Evolutionary conservation across 2,888 invertebrate genomes (phyloP), one percentile per base, ranked within the genome.

Genomic region (Rotaria sp.): DNA sequence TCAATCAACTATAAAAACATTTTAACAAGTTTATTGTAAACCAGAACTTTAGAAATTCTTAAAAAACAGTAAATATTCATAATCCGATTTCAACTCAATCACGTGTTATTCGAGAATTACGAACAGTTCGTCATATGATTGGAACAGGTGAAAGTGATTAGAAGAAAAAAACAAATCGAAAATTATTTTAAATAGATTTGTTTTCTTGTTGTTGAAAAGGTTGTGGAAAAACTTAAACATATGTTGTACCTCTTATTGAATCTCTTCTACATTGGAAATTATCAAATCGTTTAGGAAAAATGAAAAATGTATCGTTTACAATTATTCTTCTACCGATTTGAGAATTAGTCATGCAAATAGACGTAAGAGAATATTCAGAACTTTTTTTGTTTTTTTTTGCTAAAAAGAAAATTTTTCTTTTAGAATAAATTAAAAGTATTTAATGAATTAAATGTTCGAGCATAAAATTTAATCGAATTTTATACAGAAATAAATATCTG

Each of bases 171-270:
- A n/a, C 0, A n/a, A 21, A 30, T 55, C 7, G 3, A 18, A 0
- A 57, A n/a, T 2, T n/a, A 18, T 57, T 57, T n/a, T 3, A 38
- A 80, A 80, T 21, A 75, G 26, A 26, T 35, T 10, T 84, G n/a
- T 4, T 80, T 30, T 24, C n/a, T 13, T 4, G 0, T 52, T 52
- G 21, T 52, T 52, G 1, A 41, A 41, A 24, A 90, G 97, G 97
- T 0, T 96, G 96, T 91, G 97, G 97, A 2, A 97, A 97, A 92
- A 97, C 97, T 0, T 91, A 96, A 57, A 94, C 96, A 0, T 97
- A 95, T 91, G 92, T 97, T 85, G 88, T 96, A 86, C 97, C 97
- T 0, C 92, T 96, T 84, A 91, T 97, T 86, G 93, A 95, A 88
- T 93, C 94, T 89, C 92, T 96, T 85, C 88, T 45, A 75, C 41